Conservation (phyloP, 2,113 vertebrate genomes). For the Epinephelus lanceolatus region DNA sequence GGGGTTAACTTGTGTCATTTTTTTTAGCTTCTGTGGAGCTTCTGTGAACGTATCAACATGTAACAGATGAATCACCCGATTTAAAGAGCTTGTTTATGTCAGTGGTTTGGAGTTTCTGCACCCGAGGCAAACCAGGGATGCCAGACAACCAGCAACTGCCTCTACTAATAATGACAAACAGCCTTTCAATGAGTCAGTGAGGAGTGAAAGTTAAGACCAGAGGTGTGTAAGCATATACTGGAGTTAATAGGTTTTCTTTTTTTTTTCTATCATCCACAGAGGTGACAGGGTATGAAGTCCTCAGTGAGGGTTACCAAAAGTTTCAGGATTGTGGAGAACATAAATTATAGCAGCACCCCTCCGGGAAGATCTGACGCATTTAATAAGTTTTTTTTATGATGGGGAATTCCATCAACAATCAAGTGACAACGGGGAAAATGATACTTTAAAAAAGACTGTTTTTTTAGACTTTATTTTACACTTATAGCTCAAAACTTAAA, state of each 20-base stretch:
- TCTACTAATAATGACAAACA: slow-evolving; percentile 76
- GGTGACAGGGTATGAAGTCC: not conserved
- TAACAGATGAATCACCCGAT: slow-evolving; percentile 76
- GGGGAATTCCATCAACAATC: slow-evolving; percentile 28
- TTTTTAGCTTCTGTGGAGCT: slow-evolving; percentile 58
- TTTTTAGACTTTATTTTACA: not conserved
- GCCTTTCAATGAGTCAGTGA: slow-evolving; percentile 67
- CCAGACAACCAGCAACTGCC: slow-evolving; percentile 74
- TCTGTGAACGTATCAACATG: slow-evolving; percentile 59
- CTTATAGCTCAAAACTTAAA: not conserved
- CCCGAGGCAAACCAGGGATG: slow-evolving; percentile 77
- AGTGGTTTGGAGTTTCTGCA: slow-evolving; percentile 79
- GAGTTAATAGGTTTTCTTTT: not conserved
- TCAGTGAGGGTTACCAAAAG: not conserved
- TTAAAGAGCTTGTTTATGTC: slow-evolving; percentile 78
- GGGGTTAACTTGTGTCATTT: slow-evolving; percentile 51
- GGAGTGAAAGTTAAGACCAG: slow-evolving; percentile 61
- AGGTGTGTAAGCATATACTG: slow-evolving; percentile 40
- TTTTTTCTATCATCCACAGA: not conserved
- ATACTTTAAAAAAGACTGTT: not conserved
- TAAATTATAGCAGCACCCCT: slow-evolving; percentile 7
- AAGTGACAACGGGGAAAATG: not conserved
- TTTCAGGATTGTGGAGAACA: slow-evolving; percentile 4
- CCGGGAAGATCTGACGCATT: slow-evolving; percentile 1
- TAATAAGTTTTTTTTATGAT: slow-evolving; percentile 9